A percentile compares a stretch with the other conserved stretches of the same genome.
Evolutionary conservation across 2,797 vertebrate species (phyloP).

Genomic region (Esox masquinongy): DNA sequence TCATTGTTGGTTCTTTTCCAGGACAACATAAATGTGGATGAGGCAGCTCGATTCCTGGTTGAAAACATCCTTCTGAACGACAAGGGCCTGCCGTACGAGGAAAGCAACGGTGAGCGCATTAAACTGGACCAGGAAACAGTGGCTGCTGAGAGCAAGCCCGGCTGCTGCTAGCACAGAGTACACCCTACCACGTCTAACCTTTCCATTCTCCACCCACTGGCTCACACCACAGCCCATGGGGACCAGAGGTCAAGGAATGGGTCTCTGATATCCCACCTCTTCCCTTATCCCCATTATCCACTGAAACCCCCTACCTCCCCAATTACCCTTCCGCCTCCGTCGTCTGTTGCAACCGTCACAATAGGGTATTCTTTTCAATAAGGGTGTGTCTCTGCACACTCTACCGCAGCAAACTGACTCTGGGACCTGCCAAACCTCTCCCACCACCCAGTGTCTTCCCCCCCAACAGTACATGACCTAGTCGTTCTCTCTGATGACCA

Average conservation of each 20-base stretch:
- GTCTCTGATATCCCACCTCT: constrained; percentile 23
- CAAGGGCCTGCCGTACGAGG: constrained; percentile 86
- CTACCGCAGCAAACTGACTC: not conserved
- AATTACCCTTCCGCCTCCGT: no score
- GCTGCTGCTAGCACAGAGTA: constrained; percentile 85
- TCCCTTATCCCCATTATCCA: constrained; percentile 1
- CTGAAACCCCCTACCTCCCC: constrained; percentile 25
- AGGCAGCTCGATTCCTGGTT: constrained; percentile 94
- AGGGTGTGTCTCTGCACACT: not conserved
- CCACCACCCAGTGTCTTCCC: not conserved
- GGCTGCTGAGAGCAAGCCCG: constrained; percentile 86
- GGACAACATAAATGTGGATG: constrained; percentile 97
- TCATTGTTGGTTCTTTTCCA: constrained; percentile 49
- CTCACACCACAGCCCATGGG: constrained; percentile 3
- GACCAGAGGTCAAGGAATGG: constrained; percentile 26
- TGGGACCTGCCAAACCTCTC: not conserved
- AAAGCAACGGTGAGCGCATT: constrained; percentile 85
- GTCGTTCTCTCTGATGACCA: not conserved
- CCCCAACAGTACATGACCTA: not conserved
- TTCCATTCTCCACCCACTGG: not conserved
- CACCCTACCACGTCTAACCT: constrained; percentile 33
- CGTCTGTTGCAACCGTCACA: not conserved
- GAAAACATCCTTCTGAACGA: constrained; percentile 91
- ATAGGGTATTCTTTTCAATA: not conserved
- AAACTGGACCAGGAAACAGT: constrained; percentile 84